Evolutionary conservation across 2,797 vertebrate genomes (phyloP), one percentile per base, ranked within the genome.

Genomic region (Hafferia zeledoni): DNA sequence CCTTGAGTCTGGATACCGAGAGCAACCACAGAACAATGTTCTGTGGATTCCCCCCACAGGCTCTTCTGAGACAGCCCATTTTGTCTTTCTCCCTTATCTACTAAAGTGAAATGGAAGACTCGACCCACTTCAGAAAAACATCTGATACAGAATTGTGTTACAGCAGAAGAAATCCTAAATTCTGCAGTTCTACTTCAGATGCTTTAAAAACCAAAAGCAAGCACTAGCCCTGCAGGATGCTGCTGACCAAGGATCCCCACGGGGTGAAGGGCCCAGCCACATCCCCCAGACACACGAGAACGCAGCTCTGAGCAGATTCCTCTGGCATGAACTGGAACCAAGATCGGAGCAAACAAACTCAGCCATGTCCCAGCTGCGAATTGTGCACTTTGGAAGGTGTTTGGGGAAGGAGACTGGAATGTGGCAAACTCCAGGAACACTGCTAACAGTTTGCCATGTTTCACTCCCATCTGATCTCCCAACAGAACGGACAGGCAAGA

Each of bases 21-120:
- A 63, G 85, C 0, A 7, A 35, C 67, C 7, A 1, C 35, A 47
- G 50, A 33, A 63, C 39, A 13, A 1, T 1, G 35, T 10, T 63
- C 28, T 25, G 28, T 16, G 63, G 35, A 37, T 28, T 47, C 56
- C 61, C 60, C 28, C 39, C 11, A 2, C 2, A 31, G 1, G 3
- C 5, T 33, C 55, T 89, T 86, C 55, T 27, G 23, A 68, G 31
- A 37, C 1, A 37, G 44, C 5, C 5, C 17, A 22, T 17, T 74
- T 22, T 37, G 23, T 30, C 56, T 33, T 60, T 41, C 18, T 74
- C 18, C 44, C n/a, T 63, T 35, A 59, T 13, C 44, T 39, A 30
- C 39, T 44, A 1, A 55, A 65, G 30, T 37, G 53, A 78, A 85
- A 81, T 8, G 20, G 24, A 37, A 39, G 6, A 72, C 28, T 30